Evolutionary conservation across 2,797 vertebrate species (phyloP).

Genomic region (Steatocranus sp.): DNA sequence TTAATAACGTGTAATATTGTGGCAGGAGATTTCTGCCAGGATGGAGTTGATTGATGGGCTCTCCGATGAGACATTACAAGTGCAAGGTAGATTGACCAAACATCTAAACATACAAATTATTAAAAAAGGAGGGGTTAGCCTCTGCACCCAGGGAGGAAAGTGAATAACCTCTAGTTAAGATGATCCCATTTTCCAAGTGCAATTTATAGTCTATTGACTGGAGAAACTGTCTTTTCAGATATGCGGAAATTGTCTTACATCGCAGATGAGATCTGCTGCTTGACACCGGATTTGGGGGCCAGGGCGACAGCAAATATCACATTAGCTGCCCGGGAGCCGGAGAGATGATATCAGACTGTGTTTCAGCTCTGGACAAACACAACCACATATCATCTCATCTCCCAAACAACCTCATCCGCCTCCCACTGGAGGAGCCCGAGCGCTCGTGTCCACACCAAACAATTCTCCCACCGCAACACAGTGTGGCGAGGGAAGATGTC

Average conservation of each 20-base stretch:
- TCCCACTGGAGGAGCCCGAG: neutral
- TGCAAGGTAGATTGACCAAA: slow-evolving; percentile 83
- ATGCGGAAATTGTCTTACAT: slow-evolving; percentile 96
- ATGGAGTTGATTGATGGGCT: slow-evolving; percentile 85
- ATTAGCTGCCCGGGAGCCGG: slow-evolving; percentile 76
- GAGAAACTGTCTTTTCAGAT: slow-evolving; percentile 88
- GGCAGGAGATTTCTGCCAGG: slow-evolving; percentile 82
- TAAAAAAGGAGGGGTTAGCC: slow-evolving; percentile 86
- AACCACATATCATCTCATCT: slow-evolving; percentile 45
- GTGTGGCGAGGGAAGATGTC: neutral
- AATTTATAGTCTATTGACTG: slow-evolving; percentile 98
- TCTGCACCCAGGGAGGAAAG: slow-evolving; percentile 68
- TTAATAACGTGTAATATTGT: slow-evolving; percentile 90
- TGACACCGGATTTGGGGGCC: slow-evolving; percentile 79
- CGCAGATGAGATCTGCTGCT: slow-evolving; percentile 91
- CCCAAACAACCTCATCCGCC: slow-evolving; percentile 1
- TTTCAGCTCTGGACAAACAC: slow-evolving; percentile 64
- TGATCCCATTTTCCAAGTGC: slow-evolving; percentile 86
- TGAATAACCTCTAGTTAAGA: slow-evolving; percentile 88
- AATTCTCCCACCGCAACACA: neutral
- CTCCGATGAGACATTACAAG: slow-evolving; percentile 81
- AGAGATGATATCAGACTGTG: slow-evolving; percentile 85
- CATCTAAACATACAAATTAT: slow-evolving; percentile 97
- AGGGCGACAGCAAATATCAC: slow-evolving; percentile 82
- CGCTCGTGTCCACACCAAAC: neutral